phyloP scores from a whole-genome alignment of 2,888 invertebrate species.

The Watsonalla binaria region DNA sequence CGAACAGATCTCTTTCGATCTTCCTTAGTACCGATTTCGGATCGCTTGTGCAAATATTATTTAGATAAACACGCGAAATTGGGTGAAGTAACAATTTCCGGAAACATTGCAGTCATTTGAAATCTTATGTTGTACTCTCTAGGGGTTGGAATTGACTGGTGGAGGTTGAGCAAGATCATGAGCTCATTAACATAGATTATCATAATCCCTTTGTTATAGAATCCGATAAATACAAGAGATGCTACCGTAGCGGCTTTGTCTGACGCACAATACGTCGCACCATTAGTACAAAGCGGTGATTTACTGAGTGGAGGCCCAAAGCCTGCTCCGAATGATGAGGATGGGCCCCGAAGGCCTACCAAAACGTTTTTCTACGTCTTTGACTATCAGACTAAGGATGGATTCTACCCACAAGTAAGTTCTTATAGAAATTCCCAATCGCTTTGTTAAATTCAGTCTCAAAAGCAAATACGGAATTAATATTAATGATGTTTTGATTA shows the following conservation, averaged over 20 bases:
- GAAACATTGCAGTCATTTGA: neutral
- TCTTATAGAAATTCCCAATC: slow-evolving; percentile 1
- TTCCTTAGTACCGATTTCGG: slow-evolving; percentile 20
- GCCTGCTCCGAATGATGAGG: slow-evolving; percentile 73
- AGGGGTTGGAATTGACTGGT: neutral
- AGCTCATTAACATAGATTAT: slow-evolving; percentile 11
- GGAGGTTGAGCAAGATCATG: neutral
- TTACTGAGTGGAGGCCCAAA: slow-evolving; percentile 85
- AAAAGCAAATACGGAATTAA: neutral
- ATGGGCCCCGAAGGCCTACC: slow-evolving; percentile 79
- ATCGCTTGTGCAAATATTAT: slow-evolving; percentile 21
- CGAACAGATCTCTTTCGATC: slow-evolving; percentile 13
- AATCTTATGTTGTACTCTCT: neutral
- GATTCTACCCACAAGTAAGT: slow-evolving; percentile 90
- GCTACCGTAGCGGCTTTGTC: slow-evolving; percentile 94
- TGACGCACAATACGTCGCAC: slow-evolving; percentile 96
- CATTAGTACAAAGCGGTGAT: slow-evolving; percentile 91
- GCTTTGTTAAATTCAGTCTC: neutral
- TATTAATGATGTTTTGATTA: neutral
- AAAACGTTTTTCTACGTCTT: slow-evolving; percentile 94
- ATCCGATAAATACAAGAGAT: slow-evolving; percentile 92
- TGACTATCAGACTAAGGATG: slow-evolving; percentile 93
- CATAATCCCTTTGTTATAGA: slow-evolving; percentile 68
- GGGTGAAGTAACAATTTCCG: slow-evolving; percentile 13
- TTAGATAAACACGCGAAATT: slow-evolving; percentile 14